Evolutionary conservation across 2,797 vertebrate species (phyloP), one percentile per base, ranked within the genome.

Genomic region (Coreius guichenoti): DNA sequence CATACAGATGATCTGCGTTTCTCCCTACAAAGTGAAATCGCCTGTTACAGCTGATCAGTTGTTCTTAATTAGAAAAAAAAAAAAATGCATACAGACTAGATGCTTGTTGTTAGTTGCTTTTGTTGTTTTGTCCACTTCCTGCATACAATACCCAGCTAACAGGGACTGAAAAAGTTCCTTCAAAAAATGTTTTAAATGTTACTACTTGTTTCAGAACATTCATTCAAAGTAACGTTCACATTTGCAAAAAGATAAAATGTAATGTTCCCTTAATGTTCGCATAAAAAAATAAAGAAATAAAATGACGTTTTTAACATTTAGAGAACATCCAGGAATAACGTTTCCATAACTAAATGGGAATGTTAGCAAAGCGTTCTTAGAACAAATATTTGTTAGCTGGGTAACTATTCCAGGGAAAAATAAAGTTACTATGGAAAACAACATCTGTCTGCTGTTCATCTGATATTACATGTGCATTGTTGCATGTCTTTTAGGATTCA

Each of bases 391-490:
- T 23, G 3, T 56, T 9, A 23, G 21, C 21, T 56, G 19, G 54
- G 21, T 73, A 2, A 26, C 39, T 43, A 45, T 33, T 36, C 69
- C 6, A 26, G 39, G 13, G 45, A 26, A n/a, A 3, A 7, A 14
- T 63, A 29, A 58, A 63, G 61, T 63, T 63, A 63, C 5, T 29
- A 65, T n/a, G 23, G 4, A 47, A 73, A 47, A 61, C 33, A 61
- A 39, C 23, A 5, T 26, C 56, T 63, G 56, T 13, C 23, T 78
- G 36, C 76, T 63, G 33, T 63, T 78, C 23, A 26, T 56, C 36
- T 61, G 21, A 56, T 56, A 58, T 78, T 78, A 43, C 23, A 70
- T 58, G 51, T 78, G 54, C 75, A 26, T 31, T 36, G 31, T 16
- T 39, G 23, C 54, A 43, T 78, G 54, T 43, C 33, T 3, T 77